phyloP scores from a whole-genome alignment of 2,888 invertebrate species.

The Phortica okadai region DNA sequence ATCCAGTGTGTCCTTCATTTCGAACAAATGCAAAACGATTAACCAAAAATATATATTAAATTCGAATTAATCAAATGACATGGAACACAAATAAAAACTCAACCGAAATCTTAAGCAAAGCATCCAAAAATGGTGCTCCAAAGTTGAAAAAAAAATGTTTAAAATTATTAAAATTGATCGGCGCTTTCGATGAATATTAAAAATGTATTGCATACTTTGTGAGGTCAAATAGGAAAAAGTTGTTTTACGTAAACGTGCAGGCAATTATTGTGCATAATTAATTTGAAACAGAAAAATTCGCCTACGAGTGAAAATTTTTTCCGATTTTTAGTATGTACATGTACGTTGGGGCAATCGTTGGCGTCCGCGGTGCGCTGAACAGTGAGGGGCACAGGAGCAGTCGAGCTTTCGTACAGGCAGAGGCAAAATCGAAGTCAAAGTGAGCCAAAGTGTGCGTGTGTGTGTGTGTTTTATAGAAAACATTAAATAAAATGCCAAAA shows the following conservation, averaged over 20 bases:
- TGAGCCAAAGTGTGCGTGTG: conserved; percentile 49
- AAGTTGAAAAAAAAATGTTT: neutral
- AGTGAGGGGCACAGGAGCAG: conserved; percentile 50
- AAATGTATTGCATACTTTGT: neutral
- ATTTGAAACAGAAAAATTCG: conserved; percentile 40
- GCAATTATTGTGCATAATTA: conserved; percentile 32
- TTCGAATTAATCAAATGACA: conserved; percentile 16
- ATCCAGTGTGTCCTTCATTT: conserved; percentile 5
- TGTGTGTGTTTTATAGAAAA: conserved; percentile 46
- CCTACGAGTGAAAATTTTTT: conserved; percentile 64
- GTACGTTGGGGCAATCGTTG: conserved; percentile 64
- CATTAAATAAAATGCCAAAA: conserved; percentile 59
- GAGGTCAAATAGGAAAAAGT: neutral
- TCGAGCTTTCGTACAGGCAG: conserved; percentile 59
- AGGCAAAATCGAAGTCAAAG: conserved; percentile 49
- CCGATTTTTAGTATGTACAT: conserved; percentile 74
- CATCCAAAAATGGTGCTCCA: neutral
- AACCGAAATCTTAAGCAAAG: neutral
- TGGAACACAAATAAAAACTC: neutral
- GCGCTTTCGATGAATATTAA: neutral
- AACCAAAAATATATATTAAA: neutral
- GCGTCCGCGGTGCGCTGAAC: conserved; percentile 60
- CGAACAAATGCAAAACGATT: neutral
- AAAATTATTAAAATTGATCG: neutral
- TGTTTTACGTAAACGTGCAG: conserved; percentile 12